Evolutionary conservation across 2,113 vertebrate species (phyloP).

Genomic region (Oreotrochilus melanogaster): DNA sequence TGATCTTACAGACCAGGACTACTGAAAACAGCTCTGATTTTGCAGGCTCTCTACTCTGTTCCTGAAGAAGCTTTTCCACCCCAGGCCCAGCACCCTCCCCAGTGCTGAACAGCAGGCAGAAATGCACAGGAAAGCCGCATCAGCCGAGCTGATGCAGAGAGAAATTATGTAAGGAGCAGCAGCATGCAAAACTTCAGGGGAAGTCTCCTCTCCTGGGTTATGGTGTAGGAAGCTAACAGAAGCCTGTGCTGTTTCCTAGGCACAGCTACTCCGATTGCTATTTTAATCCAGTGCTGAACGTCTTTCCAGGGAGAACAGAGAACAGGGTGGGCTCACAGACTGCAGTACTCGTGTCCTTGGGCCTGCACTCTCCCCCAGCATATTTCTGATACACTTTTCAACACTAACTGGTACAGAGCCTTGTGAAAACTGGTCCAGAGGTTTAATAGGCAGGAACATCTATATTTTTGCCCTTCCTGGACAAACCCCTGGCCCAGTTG

Average conservation of each 20-base stretch:
- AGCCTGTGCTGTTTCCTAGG: slow-evolving; percentile 32
- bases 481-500: neutral
- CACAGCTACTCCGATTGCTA: slow-evolving; percentile 47
- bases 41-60: neutral
- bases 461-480: neutral
- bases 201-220: slow-evolving; percentile 44
- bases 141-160: neutral
- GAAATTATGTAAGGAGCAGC: slow-evolving; percentile 58
- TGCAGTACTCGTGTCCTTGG: neutral
- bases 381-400: neutral
- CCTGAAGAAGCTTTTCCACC: neutral
- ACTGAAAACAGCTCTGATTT: neutral
- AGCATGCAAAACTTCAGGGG: slow-evolving; percentile 54
- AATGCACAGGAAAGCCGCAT: neutral
- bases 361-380: neutral
- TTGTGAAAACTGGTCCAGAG: neutral
- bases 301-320: slow-evolving; percentile 56
- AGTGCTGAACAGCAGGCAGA: neutral
- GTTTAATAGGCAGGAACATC: neutral
- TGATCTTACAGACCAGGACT: neutral
- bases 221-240: slow-evolving; percentile 59
- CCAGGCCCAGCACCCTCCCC: neutral
- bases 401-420: neutral
- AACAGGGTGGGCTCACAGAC: neutral
- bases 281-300: slow-evolving; percentile 47